phyloP scores from a whole-genome alignment of 1,140 invertebrate species.

The Drosophila pallidifrons region DNA sequence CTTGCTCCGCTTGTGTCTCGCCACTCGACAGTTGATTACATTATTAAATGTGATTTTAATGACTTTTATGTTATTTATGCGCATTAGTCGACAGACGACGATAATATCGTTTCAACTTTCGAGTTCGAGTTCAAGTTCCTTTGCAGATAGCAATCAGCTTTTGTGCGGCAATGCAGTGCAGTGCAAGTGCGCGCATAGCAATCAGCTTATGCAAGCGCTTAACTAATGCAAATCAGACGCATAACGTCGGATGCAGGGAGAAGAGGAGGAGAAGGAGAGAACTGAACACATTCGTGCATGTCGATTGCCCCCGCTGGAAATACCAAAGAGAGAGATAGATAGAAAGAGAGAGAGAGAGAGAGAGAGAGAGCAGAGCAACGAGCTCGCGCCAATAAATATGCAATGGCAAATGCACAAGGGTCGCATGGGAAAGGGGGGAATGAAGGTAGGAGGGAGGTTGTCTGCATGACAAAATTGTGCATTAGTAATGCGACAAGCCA shows the following conservation, averaged over 20 bases:
- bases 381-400: conserved; percentile 68
- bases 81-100: conserved; percentile 7
- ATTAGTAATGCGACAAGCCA: conserved; percentile 76
- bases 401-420: conserved; percentile 51
- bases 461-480: conserved; percentile 68
- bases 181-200: conserved; percentile 27
- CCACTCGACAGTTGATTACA: conserved; percentile 29
- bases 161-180: not conserved
- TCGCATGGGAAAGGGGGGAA: not conserved
- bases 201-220: conserved; percentile 48
- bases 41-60: conserved; percentile 75
- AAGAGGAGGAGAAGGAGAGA: not conserved
- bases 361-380: conserved; percentile 1
- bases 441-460: not conserved
- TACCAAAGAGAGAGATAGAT: not conserved
- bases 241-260: conserved; percentile 2
- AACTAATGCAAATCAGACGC: conserved; percentile 32
- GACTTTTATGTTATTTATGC: conserved; percentile 50
- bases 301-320: not conserved
- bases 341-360: conserved; percentile 5
- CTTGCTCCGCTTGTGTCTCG: too few species aligned
- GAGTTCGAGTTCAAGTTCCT: not conserved
- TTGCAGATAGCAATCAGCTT: conserved; percentile 20
- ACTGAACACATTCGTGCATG: conserved; percentile 14
- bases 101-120: conserved; percentile 28